Evolutionary conservation across 2,113 vertebrate genomes (phyloP).

Genomic region (Dromaius novaehollandiae): DNA sequence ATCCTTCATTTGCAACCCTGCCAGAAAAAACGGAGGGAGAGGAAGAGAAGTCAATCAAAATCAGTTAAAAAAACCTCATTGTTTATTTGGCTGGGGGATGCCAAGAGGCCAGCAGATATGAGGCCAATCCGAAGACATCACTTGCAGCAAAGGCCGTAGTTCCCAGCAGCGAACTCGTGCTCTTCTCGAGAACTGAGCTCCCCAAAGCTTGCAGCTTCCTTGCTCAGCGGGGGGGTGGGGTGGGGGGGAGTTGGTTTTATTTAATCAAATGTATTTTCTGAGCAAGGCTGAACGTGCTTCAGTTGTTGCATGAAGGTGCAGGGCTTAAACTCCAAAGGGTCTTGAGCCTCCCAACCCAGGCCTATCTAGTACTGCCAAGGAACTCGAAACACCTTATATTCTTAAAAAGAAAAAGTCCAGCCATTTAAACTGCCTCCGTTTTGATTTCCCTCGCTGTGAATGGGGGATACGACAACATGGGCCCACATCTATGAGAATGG

Average conservation of each 20-base stretch:
- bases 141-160: neutral
- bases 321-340: neutral
- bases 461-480: neutral
- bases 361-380: neutral
- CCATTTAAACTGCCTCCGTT: neutral
- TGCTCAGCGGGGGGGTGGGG: neutral
- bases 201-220: neutral
- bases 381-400: neutral
- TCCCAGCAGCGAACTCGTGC: neutral
- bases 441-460: neutral
- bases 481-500: neutral
- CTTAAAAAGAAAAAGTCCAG: neutral
- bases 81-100: neutral
- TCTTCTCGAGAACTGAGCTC: neutral
- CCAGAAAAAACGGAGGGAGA: neutral
- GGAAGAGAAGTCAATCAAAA: neutral
- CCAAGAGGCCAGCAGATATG: neutral
- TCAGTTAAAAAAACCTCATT: neutral
- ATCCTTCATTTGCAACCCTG: neutral
- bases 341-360: neutral
- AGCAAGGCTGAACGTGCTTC: neutral
- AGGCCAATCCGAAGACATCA: fast-evolving
- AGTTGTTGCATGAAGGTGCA: neutral
- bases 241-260: neutral
- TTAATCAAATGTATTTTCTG: neutral